These are phyloP conservation scores for Sternotherus odoratus DNA, from an alignment of 2,797 vertebrate species.

Conservation along the genomic window DNA sequence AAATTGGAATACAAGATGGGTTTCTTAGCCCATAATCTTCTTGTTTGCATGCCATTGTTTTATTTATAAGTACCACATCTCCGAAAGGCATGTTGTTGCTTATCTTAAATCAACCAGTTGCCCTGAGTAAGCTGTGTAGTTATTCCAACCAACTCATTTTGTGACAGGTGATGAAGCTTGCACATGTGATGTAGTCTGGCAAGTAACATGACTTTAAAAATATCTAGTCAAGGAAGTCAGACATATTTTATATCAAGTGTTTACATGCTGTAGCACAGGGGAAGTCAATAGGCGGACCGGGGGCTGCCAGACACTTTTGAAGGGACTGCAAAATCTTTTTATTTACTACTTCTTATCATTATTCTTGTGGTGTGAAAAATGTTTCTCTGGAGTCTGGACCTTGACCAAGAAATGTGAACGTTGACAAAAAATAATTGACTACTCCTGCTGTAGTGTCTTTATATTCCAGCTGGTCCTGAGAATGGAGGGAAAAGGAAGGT, in stretches of 20 bases:
- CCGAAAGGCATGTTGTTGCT: slow-evolving; percentile 40
- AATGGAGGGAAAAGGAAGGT: background rate
- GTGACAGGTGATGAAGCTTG: slow-evolving; percentile 28
- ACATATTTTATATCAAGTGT: slow-evolving; percentile 28
- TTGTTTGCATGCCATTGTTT: background rate
- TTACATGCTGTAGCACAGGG: slow-evolving; percentile 7
- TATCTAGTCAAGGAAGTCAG: slow-evolving; percentile 43
- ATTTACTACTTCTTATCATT: too few species aligned
- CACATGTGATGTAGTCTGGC: slow-evolving; percentile 49
- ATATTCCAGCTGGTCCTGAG: background rate
- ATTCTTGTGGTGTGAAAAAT: too few species aligned
- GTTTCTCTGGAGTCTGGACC: too few species aligned
- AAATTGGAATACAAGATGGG: background rate
- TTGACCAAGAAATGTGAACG: too few species aligned
- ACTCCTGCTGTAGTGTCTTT: background rate
- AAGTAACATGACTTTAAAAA: background rate
- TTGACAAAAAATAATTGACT: too few species aligned
- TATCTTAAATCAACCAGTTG: slow-evolving; percentile 41
- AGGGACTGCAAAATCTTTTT: too few species aligned
- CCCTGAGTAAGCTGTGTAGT: background rate
- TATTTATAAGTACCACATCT: background rate
- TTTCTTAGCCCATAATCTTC: background rate
- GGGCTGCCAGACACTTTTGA: too few species aligned
- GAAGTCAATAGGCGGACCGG: too few species aligned
- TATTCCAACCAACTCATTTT: slow-evolving; percentile 9